These are phyloP conservation scores for Platysteira castanea DNA, from an alignment of 2,113 vertebrate species.

Conservation along the genomic window DNA sequence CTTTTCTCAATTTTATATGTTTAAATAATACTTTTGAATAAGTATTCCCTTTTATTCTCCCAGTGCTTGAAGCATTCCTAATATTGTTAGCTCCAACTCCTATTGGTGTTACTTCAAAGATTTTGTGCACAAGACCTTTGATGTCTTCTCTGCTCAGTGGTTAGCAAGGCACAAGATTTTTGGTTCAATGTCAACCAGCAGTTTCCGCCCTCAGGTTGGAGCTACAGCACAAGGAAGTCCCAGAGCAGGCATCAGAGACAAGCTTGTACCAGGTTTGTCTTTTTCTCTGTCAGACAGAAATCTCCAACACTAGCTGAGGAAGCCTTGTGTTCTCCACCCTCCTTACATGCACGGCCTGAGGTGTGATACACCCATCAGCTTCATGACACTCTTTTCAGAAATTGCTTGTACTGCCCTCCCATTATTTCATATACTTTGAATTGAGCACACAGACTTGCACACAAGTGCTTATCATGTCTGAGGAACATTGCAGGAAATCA, in stretches of 20 bases:
- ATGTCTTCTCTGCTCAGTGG: background rate
- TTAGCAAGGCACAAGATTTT: background rate
- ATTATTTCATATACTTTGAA: background rate
- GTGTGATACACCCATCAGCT: background rate
- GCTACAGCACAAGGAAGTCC: background rate
- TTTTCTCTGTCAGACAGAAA: background rate
- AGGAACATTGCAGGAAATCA: background rate
- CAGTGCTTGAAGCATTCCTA: background rate
- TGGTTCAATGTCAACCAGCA: background rate
- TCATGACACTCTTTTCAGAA: background rate
- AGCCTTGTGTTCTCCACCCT: background rate
- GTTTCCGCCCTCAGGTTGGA: background rate
- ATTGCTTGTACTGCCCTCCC: background rate
- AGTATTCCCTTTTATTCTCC: background rate
- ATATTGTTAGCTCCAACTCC: background rate
- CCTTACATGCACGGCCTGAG: accelerated
- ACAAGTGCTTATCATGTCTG: background rate
- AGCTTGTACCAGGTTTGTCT: background rate
- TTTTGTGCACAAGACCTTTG: background rate
- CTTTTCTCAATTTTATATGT: background rate
- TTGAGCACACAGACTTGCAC: background rate
- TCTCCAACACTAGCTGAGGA: background rate
- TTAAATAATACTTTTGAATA: background rate
- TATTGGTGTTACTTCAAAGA: background rate
- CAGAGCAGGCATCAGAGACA: background rate